These are phyloP conservation scores for Lycorma delicatula DNA, from an alignment of 1,140 invertebrate genomes.

Conservation along the genomic window DNA sequence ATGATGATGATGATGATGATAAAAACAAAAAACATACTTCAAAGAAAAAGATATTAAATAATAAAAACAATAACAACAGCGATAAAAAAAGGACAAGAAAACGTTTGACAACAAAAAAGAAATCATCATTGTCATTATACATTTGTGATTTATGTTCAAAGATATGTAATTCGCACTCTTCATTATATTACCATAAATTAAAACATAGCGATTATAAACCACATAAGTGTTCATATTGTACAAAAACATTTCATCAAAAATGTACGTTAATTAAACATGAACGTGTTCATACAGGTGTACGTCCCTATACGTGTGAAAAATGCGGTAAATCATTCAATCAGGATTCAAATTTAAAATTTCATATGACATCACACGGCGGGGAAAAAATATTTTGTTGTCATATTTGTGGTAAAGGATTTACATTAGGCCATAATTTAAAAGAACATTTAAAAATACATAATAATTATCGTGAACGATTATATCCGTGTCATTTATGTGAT, in stretches of 20 bases:
- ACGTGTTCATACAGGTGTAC: background rate
- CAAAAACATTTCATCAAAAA: constrained; percentile 1
- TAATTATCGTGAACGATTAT: background rate
- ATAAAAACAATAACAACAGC: too few relatives aligned
- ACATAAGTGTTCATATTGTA: background rate
- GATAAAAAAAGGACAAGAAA: too few relatives aligned
- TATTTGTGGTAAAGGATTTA: background rate
- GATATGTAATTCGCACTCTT: background rate
- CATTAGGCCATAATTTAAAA: background rate
- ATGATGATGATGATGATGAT: too few relatives aligned
- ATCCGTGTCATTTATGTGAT: background rate
- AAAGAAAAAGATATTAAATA: too few relatives aligned
- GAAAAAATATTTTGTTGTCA: background rate
- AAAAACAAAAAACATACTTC: too few relatives aligned
- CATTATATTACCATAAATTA: background rate
- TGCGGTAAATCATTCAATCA: background rate
- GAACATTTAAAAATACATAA: constrained; percentile 1
- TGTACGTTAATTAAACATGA: background rate
- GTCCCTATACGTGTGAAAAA: background rate
- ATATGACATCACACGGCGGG: background rate
- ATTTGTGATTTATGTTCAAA: background rate
- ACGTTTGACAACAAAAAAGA: too few relatives aligned
- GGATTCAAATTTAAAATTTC: background rate
- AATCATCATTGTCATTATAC: too few relatives aligned
- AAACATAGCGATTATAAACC: background rate